Evolutionary conservation across 2,797 vertebrate genomes (phyloP).

Genomic region (Zenarchopterus dispar): DNA sequence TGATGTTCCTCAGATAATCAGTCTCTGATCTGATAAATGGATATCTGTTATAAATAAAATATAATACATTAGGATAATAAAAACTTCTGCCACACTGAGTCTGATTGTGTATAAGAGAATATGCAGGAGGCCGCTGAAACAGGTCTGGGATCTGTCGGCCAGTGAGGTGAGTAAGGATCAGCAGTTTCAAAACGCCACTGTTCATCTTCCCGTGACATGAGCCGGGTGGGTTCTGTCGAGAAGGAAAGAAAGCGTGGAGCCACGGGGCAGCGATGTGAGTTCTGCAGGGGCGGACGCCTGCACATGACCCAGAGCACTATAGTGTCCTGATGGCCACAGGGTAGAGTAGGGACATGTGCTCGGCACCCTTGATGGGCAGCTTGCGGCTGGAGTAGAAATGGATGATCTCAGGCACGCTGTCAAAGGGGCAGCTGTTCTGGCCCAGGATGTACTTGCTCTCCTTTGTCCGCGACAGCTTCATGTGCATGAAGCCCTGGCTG

Average conservation of each 20-base stretch:
- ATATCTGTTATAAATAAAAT: conserved; percentile 73
- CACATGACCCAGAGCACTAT: conserved; percentile 76
- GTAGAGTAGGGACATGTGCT: conserved; percentile 98
- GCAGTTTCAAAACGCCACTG: conserved; percentile 62
- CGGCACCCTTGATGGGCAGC: conserved; percentile 98
- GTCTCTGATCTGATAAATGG: conserved; percentile 53
- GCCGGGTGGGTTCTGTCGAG: conserved; percentile 38
- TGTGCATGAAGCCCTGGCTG: conserved; percentile 99
- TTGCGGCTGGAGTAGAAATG: conserved; percentile 98
- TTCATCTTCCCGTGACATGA: conserved; percentile 47
- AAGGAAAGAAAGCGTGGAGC: conserved; percentile 30
- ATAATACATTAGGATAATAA: conserved; percentile 46
- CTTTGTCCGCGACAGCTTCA: conserved; percentile 96
- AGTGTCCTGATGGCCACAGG: conserved; percentile 96
- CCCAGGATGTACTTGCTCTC: conserved; percentile 96
- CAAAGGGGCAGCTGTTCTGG: conserved; percentile 95
- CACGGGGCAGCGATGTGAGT: conserved; percentile 33
- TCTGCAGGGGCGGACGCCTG: conserved; percentile 35
- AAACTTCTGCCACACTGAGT: conserved; percentile 57
- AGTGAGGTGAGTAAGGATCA: conserved; percentile 68
- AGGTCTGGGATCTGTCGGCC: conserved; percentile 57
- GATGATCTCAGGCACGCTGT: conserved; percentile 96
- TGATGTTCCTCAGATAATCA: conserved; percentile 53
- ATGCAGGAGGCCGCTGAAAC: conserved; percentile 59
- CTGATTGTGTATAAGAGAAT: conserved; percentile 44